phyloP scores from a whole-genome alignment of 1,140 invertebrate genomes.

The Saccostrea cuccullata region DNA sequence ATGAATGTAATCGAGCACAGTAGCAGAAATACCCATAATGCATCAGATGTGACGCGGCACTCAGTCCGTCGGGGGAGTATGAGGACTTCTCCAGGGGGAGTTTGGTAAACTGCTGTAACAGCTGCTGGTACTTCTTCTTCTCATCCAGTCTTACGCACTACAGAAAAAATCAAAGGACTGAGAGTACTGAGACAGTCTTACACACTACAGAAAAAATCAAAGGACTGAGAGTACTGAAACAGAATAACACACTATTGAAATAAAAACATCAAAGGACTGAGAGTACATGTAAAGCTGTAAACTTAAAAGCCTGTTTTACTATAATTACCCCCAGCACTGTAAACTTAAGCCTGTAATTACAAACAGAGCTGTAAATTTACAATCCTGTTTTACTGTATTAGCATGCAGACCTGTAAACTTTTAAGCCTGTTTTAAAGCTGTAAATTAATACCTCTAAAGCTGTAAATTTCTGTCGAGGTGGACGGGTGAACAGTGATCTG shows the following conservation, averaged over 20 bases:
- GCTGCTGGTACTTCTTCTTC: constrained; percentile 52
- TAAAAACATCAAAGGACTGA: not conserved
- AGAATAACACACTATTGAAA: not conserved
- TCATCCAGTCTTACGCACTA: constrained; percentile 60
- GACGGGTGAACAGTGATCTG: not conserved
- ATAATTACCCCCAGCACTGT: too few species aligned
- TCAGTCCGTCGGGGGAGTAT: not conserved
- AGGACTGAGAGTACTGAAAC: not conserved
- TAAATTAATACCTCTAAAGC: not conserved
- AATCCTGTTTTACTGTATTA: too few species aligned
- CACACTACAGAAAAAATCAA: not conserved
- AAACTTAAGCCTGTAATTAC: too few species aligned
- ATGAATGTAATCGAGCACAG: too few species aligned
- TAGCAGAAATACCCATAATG: constrained; percentile 26
- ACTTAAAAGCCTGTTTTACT: too few species aligned
- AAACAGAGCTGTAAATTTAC: too few species aligned
- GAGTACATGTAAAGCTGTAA: not conserved
- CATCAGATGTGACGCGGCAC: not conserved
- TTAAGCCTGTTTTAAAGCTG: too few species aligned
- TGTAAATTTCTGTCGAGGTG: not conserved
- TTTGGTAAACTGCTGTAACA: constrained; percentile 34
- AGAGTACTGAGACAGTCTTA: not conserved
- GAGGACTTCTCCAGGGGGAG: constrained; percentile 38
- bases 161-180: not conserved
- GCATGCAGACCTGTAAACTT: too few species aligned